Percentiles rank a stretch among this genome's conserved stretches.
These are phyloP conservation scores for Capitella teleta DNA, from an alignment of 1,140 invertebrate species.

Conservation along the genomic window DNA sequence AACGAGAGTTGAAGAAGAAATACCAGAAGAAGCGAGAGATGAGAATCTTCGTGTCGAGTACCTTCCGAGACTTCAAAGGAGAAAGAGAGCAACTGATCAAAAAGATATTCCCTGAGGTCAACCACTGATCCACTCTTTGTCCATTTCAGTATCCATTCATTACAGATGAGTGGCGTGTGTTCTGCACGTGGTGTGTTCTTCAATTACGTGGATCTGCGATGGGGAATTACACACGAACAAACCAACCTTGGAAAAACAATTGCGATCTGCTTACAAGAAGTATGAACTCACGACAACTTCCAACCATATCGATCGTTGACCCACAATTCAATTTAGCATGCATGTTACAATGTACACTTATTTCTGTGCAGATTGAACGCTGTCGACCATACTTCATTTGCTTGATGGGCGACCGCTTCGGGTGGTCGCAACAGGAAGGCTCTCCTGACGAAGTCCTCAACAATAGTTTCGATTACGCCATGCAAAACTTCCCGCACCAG, in stretches of 20 bases:
- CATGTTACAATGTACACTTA: too few species aligned
- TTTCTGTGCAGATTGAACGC: conserved; percentile 21
- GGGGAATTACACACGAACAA: conserved; percentile 24
- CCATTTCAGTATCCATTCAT: neutral
- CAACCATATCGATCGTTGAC: too few species aligned
- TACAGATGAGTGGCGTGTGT: conserved; percentile 23
- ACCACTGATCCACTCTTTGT: neutral
- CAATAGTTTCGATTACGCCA: conserved; percentile 18
- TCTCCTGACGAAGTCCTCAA: conserved; percentile 17
- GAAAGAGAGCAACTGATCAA: conserved; percentile 26
- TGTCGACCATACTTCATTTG: conserved; percentile 26
- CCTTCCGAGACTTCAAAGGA: conserved; percentile 21
- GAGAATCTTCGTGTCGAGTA: conserved; percentile 25
- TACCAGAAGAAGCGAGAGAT: conserved; percentile 21
- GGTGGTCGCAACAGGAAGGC: conserved; percentile 18
- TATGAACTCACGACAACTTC: too few species aligned
- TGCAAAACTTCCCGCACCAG: conserved; percentile 15
- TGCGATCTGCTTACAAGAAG: conserved; percentile 25
- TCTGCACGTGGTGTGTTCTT: conserved; percentile 22
- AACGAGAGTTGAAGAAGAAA: too few species aligned
- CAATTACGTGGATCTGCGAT: conserved; percentile 25
- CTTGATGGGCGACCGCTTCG: conserved; percentile 24
- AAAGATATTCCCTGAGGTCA: conserved; percentile 25
- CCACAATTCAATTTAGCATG: too few species aligned
- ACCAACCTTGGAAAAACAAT: conserved; percentile 22